Conservation (phyloP, 2,113 vertebrate genomes). For the Dicerorhinus sumatrensis region DNA sequence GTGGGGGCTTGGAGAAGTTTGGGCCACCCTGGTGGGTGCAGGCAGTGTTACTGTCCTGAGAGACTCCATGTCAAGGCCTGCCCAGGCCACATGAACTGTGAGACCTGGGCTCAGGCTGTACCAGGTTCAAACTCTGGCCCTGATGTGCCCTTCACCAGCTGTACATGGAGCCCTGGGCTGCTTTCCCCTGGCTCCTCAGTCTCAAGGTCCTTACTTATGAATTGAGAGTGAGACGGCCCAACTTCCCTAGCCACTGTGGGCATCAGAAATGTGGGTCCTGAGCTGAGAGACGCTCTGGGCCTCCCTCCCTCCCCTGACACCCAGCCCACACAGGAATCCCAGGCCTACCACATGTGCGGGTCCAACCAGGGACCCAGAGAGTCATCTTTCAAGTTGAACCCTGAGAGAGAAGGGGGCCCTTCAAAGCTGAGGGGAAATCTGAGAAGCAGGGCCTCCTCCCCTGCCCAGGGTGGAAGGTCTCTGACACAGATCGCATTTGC, state of each 20-base stretch:
- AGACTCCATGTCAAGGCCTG: neutral
- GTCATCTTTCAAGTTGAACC: neutral
- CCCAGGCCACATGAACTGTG: neutral
- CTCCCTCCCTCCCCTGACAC: neutral
- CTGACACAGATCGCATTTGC: neutral
- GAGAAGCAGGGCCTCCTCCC: neutral
- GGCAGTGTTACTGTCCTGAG: neutral
- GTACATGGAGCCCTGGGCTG: neutral
- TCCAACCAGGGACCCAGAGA: neutral
- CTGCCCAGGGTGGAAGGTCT: neutral
- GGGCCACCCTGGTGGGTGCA: neutral
- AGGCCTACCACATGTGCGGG: neutral
- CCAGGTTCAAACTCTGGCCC: neutral
- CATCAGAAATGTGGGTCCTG: neutral
- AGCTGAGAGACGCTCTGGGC: neutral
- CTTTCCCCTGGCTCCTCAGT: neutral
- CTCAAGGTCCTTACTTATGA: neutral
- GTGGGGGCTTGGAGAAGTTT: neutral
- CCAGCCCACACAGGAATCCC: neutral
- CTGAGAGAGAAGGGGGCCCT: neutral
- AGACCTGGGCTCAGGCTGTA: neutral
- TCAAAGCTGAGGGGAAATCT: neutral
- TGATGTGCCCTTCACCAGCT: neutral
- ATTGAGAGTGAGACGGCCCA: neutral
- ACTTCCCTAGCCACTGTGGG: neutral